These are phyloP conservation scores for Hystrix cristata DNA, from an alignment of 2,113 vertebrate genomes.

Conservation along the genomic window DNA sequence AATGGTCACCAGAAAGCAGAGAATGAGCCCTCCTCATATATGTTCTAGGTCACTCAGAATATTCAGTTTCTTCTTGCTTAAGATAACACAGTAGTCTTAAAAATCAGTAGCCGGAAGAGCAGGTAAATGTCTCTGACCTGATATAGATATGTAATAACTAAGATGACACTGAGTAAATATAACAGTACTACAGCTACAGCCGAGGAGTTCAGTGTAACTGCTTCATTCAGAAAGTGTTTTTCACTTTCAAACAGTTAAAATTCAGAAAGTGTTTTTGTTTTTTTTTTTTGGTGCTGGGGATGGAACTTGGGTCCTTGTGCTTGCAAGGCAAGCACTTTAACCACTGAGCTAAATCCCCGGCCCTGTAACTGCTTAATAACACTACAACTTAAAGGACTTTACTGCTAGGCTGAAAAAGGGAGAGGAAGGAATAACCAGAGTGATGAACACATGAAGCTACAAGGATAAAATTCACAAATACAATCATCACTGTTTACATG, in stretches of 20 bases:
- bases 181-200: background rate
- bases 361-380: background rate
- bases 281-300: too few species aligned
- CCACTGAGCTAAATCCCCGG: too few species aligned
- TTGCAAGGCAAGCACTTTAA: too few species aligned
- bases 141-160: background rate
- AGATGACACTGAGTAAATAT: background rate
- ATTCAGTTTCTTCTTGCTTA: background rate
- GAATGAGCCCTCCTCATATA: background rate
- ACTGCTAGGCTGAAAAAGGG: background rate
- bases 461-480: constrained; percentile 23
- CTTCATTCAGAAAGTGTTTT: too few species aligned
- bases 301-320: too few species aligned
- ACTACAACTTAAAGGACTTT: background rate
- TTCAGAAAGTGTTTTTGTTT: too few species aligned
- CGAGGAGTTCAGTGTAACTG: too few species aligned
- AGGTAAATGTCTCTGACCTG: background rate
- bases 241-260: background rate
- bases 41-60: background rate
- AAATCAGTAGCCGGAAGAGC: background rate
- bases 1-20: background rate
- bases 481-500: background rate
- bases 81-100: background rate
- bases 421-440: background rate
- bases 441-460: background rate